Percentiles rank a stretch among this genome's conserved stretches.
Conservation (phyloP, 2,888 invertebrate species). For the Aleiodes testaceus region DNA sequence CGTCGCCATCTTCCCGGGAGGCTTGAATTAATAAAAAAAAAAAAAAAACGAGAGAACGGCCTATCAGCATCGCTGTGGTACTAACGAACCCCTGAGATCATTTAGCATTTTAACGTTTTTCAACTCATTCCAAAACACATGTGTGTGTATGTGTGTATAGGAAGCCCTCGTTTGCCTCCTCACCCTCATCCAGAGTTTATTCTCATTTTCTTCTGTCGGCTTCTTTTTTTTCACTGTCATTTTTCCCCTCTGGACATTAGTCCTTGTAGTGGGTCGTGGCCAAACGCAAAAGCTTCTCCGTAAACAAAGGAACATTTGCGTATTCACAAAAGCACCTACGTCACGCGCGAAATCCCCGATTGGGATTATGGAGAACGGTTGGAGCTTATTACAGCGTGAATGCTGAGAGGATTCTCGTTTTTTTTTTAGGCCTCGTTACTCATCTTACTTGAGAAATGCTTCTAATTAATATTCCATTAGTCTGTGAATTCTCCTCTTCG, state of each 20-base stretch:
- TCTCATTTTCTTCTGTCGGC: slow-evolving; percentile 1
- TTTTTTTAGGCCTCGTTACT: slow-evolving; percentile 32
- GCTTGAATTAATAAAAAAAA: slow-evolving; percentile 39
- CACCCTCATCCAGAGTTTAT: slow-evolving; percentile 16
- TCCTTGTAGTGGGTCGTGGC: slow-evolving; percentile 27
- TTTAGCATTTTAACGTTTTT: slow-evolving; percentile 64
- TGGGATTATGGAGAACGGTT: slow-evolving; percentile 66
- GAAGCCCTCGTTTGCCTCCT: slow-evolving; percentile 29
- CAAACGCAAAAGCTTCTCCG: slow-evolving; percentile 51
- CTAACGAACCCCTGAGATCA: slow-evolving; percentile 59
- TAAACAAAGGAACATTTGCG: slow-evolving; percentile 59
- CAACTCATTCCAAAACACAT: slow-evolving; percentile 33
- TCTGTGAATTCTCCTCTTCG: too few relatives aligned
- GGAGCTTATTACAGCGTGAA: slow-evolving; percentile 66
- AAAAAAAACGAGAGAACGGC: slow-evolving; percentile 39
- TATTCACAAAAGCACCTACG: slow-evolving; percentile 59
- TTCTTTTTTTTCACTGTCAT: background rate
- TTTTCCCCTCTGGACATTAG: slow-evolving; percentile 35
- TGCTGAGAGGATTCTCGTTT: background rate
- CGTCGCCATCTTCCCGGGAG: slow-evolving; percentile 51
- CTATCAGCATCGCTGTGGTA: slow-evolving; percentile 51
- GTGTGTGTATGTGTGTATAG: background rate
- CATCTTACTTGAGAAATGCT: background rate
- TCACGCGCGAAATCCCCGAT: slow-evolving; percentile 58
- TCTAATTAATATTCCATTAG: too few relatives aligned